Evolutionary conservation across 2,113 vertebrate species (phyloP).

Genomic region (Anguilla japonica): DNA sequence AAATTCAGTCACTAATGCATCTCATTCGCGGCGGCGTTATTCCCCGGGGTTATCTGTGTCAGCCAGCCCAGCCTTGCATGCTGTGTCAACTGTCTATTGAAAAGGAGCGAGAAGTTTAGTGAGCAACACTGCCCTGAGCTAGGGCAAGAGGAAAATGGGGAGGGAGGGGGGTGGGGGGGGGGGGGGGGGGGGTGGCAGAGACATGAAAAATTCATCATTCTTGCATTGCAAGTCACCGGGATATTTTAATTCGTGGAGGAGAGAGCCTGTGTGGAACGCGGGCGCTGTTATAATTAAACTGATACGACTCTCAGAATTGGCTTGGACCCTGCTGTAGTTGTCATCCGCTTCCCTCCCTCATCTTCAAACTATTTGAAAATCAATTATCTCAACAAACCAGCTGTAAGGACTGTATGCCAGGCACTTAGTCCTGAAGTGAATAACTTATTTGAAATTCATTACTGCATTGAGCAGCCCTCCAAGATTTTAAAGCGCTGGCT

Average conservation of each 20-base stretch:
- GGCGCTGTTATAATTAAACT: constrained; percentile 80
- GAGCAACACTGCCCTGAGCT: constrained; percentile 74
- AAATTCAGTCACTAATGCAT: constrained; percentile 88
- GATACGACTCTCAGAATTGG: constrained; percentile 69
- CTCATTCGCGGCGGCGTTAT: constrained; percentile 83
- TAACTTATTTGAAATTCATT: constrained; percentile 93
- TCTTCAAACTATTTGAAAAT: constrained; percentile 94
- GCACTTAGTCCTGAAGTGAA: constrained; percentile 89
- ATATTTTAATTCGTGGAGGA: constrained; percentile 81
- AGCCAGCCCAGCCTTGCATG: constrained; percentile 75
- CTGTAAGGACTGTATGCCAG: constrained; percentile 85
- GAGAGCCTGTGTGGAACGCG: constrained; percentile 74
- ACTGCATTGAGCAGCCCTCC: constrained; percentile 79
- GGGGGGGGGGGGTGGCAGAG: constrained; percentile 63
- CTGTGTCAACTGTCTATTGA: constrained; percentile 76
- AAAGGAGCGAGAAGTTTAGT: constrained; percentile 70
- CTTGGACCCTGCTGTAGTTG: constrained; percentile 63
- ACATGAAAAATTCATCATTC: constrained; percentile 82
- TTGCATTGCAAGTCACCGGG: constrained; percentile 72
- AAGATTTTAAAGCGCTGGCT: constrained; percentile 73
- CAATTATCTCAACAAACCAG: constrained; percentile 93
- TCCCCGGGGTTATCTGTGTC: constrained; percentile 90
- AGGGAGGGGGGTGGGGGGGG: constrained; percentile 63
- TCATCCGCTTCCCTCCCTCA: constrained; percentile 72
- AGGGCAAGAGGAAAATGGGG: constrained; percentile 58